A percentile compares a stretch with the other conserved stretches of the same genome.
phyloP scores from a whole-genome alignment of 2,888 invertebrate species.

The Bimastos eiseni region DNA sequence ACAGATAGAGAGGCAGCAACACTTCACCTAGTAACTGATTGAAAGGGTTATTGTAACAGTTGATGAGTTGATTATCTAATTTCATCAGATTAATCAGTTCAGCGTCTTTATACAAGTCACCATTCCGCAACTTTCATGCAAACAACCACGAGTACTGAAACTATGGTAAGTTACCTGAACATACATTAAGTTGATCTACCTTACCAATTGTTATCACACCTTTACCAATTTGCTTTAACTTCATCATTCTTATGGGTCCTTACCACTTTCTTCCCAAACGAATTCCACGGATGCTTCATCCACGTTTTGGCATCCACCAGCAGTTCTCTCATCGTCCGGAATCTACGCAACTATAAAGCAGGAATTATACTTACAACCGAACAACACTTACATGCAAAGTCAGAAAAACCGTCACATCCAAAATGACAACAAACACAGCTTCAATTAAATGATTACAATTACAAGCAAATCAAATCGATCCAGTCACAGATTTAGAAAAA shows the following conservation, averaged over 20 bases:
- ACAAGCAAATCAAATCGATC: neutral
- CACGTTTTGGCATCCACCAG: slow-evolving; percentile 63
- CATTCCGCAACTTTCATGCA: too few relatives aligned
- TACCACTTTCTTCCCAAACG: slow-evolving; percentile 29
- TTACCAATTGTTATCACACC: neutral
- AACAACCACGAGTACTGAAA: too few relatives aligned
- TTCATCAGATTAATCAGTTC: too few relatives aligned
- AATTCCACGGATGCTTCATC: slow-evolving; percentile 30
- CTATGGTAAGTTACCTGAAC: neutral
- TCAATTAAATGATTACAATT: neutral
- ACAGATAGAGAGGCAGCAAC: too few relatives aligned
- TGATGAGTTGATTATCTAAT: too few relatives aligned
- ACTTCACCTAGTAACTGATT: too few relatives aligned
- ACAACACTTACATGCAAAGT: neutral
- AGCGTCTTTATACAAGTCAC: too few relatives aligned
- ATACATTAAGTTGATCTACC: neutral
- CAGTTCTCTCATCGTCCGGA: slow-evolving; percentile 65
- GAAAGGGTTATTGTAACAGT: too few relatives aligned
- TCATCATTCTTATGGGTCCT: neutral
- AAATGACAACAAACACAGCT: neutral
- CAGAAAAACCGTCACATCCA: neutral
- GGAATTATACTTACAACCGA: neutral
- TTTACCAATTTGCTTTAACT: neutral
- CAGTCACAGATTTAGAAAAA: neutral
- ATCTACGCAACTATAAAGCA: slow-evolving; percentile 60